Conservation (phyloP, 1,140 invertebrate genomes). For the Musca vetustissima region DNA sequence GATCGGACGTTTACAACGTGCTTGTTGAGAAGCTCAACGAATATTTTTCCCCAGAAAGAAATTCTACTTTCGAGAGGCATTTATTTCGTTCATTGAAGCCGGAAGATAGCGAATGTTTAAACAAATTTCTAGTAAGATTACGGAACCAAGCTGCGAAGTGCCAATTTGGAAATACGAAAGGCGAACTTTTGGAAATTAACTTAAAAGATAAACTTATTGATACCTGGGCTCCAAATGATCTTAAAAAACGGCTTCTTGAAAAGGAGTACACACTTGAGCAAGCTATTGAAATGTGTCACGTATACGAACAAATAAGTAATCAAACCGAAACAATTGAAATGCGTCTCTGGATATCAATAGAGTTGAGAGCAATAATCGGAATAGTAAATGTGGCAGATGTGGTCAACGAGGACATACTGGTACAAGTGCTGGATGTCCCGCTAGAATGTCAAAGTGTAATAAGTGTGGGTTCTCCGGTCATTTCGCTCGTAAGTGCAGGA, state of each 20-base stretch:
- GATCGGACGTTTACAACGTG: neutral
- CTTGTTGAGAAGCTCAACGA: slow-evolving; percentile 8
- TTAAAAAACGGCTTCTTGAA: slow-evolving; percentile 29
- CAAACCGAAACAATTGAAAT: slow-evolving; percentile 5
- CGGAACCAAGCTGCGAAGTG: slow-evolving; percentile 32
- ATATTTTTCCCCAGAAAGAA: slow-evolving; percentile 21
- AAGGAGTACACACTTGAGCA: neutral
- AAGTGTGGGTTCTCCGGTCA: neutral
- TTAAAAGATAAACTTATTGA: slow-evolving; percentile 37
- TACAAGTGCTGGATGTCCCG: neutral
- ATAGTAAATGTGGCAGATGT: neutral
- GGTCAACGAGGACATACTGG: neutral
- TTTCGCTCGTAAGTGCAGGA: neutral
- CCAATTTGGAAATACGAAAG: slow-evolving; percentile 28
- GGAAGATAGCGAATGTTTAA: slow-evolving; percentile 25
- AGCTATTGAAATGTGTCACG: neutral
- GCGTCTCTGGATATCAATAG: slow-evolving; percentile 19
- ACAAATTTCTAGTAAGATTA: slow-evolving; percentile 32
- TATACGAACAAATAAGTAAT: slow-evolving; percentile 13
- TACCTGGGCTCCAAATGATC: slow-evolving; percentile 29
- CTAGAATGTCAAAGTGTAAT: slow-evolving; percentile 8
- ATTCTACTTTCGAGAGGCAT: slow-evolving; percentile 17
- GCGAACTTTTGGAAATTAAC: neutral
- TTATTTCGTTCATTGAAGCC: slow-evolving; percentile 9
- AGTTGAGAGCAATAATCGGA: neutral